Evolutionary conservation across 1,140 invertebrate genomes (phyloP).

Genomic region (Phymastichus coffea): DNA sequence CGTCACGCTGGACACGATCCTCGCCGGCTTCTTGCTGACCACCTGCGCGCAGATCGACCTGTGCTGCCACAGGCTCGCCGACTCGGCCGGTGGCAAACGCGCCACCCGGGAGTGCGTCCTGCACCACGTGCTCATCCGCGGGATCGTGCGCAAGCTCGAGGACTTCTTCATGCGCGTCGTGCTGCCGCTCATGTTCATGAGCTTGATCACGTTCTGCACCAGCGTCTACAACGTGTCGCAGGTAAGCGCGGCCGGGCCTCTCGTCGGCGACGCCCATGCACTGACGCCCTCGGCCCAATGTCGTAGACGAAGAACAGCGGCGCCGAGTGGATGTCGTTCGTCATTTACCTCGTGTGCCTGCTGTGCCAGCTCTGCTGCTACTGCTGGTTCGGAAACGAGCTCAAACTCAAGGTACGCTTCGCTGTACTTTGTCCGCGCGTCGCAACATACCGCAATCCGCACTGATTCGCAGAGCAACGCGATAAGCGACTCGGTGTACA

Average conservation of each 20-base stretch:
- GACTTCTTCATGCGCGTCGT: conserved; percentile 34
- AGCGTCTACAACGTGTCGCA: conserved; percentile 39
- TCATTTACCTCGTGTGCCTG: conserved; percentile 35
- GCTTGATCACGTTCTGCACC: conserved; percentile 39
- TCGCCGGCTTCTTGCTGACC: conserved; percentile 34
- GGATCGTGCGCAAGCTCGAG: conserved; percentile 25
- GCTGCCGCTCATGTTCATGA: conserved; percentile 36
- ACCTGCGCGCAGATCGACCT: conserved; percentile 38
- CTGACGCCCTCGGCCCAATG: too few relatives aligned
- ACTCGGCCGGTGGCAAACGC: conserved; percentile 13
- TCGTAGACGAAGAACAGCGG: too few relatives aligned
- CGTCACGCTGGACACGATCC: conserved; percentile 37
- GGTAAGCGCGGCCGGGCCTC: too few relatives aligned
- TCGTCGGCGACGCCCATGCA: too few relatives aligned
- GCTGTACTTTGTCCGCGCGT: too few relatives aligned
- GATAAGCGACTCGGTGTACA: background rate
- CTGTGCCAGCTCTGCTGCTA: conserved; percentile 40
- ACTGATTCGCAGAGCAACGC: background rate
- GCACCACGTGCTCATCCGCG: conserved; percentile 9
- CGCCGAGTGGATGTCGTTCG: too few relatives aligned
- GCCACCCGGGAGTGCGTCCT: background rate
- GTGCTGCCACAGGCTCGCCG: conserved; percentile 36
- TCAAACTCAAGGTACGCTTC: conserved; percentile 34
- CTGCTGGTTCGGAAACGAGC: conserved; percentile 40
- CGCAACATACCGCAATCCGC: background rate